Evolutionary conservation across 2,113 vertebrate genomes (phyloP), one percentile per base, ranked within the genome.

Genomic region (Anseranas semipalmata): DNA sequence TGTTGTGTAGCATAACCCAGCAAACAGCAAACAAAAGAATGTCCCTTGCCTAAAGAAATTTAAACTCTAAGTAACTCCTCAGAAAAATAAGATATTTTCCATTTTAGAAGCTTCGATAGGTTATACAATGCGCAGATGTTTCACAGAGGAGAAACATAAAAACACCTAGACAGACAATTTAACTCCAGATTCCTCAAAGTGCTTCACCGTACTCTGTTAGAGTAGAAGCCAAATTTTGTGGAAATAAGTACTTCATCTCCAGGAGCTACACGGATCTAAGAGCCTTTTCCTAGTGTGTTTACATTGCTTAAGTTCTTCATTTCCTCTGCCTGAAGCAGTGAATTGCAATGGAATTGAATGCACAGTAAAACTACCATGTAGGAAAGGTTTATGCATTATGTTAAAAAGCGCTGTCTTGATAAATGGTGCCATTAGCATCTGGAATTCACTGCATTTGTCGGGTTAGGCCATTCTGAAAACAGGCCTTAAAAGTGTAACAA

Each of bases 401-500:
- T 97, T 97, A 98, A 98, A 98, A 97, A 96, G 96, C 79, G 83
- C 93, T 95, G 90, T 92, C 90, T 96, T 98, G 98, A 98, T 97
- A 97, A 97, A 98, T 98, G 96, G 96, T 91, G 89, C 97, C 96
- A 98, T 98, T 98, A 98, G 94, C 94, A 94, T 95, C 95, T 96
- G 97, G 97, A 97, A 98, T 97, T 97, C 97, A 67, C 92, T 92
- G 94, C 93, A 90, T 96, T 92, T 89, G 46, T 94, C 3, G 70
- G 78, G 84, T 93, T 97, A 94, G 97, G 87, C 94, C 95, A 72
- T 80, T 95, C 93, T 45, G 83, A 95, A 97, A 97, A 97, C 85
- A 94, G 45, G 72, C 94, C 96, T 97, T 97, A 96, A 97, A 97
- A 97, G 97, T 97, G 97, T 97, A 96, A 97, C 96, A 95, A 96